phyloP scores from a whole-genome alignment of 2,113 vertebrate species.

The Mionectes macconnelli region DNA sequence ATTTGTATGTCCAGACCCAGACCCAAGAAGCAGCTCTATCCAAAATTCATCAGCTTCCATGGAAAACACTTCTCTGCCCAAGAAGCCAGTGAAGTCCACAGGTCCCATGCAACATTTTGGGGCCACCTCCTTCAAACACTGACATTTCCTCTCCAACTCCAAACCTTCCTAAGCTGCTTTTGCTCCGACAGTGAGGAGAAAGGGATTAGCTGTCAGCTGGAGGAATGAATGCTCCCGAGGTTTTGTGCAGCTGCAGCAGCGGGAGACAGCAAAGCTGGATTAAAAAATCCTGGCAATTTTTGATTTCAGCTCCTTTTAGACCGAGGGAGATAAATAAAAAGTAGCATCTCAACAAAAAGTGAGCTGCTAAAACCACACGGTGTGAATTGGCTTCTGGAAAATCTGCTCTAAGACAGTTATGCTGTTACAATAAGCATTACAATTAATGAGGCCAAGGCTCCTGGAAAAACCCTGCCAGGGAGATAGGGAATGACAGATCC shows the following conservation, averaged over 20 bases:
- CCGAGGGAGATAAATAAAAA: not conserved
- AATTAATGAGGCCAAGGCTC: not conserved
- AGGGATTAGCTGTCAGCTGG: not conserved
- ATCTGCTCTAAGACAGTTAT: not conserved
- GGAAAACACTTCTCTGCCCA: not conserved
- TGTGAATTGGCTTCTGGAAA: not conserved
- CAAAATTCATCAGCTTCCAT: not conserved
- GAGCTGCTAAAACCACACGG: not conserved
- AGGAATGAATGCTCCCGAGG: not conserved
- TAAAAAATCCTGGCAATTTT: not conserved
- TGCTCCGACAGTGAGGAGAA: not conserved
- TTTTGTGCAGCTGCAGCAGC: not conserved
- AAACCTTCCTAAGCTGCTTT: not conserved
- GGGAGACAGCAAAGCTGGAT: constrained; percentile 1
- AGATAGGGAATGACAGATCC: not conserved
- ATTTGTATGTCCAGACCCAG: not conserved
- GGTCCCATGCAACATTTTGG: not conserved
- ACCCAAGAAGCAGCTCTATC: not conserved
- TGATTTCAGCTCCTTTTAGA: constrained; percentile 3
- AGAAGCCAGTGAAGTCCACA: rapidly evolving
- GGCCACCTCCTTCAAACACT: not conserved
- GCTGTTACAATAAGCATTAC: not conserved
- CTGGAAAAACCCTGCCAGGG: not conserved
- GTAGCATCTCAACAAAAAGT: not conserved
- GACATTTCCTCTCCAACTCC: not conserved